Evolutionary conservation across 1,140 invertebrate species (phyloP), one percentile per base, ranked within the genome.

Genomic region (Caerostris extrusa): DNA sequence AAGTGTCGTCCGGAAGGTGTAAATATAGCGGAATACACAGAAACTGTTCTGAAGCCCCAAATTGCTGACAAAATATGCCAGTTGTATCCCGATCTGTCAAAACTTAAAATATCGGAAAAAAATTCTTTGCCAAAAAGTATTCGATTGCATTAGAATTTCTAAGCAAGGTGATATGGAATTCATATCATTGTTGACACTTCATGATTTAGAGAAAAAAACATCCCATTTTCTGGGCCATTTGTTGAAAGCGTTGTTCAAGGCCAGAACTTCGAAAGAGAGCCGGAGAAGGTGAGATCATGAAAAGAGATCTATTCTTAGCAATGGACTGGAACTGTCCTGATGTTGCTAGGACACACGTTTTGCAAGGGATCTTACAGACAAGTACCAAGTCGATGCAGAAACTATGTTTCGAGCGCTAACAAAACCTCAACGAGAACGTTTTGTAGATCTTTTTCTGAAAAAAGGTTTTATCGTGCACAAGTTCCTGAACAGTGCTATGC

Each of bases 361-460:
- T 60, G 17, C 56, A 14, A 81, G 57, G 60, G 89, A 95, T 91
- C 17, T 53, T 7, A 12, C 87, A 3, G 94, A 92, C n/a, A 95
- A 95, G 91, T 95, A 95, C 89, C 95, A 96, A 95, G 95, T 96
- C 7, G 95, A 96, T 61, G 95, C 95, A 58, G 94, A 95, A 56
- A 94, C 96, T 50, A 96, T 96, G 95, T 95, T 96, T 87, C 95
- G 95, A 88, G 95, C 96, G 0, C 91, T 96, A 53, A 83, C 96
- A 17, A 94, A 95, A 91, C 95, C 95, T 55, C 95, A 95, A n/a
- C 95, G 96, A 61, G 96, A 96, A 94, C 95, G 95, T 50, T 96
- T 96, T 95, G 95, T 96, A 3, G 96, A 95, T 7, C 87, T 96
- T 19, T 96, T 96, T 94, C 94, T 96, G 10, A 95, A 96, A 19